Evolutionary conservation across 2,113 vertebrate genomes (phyloP).

Genomic region (Lepus americanus): DNA sequence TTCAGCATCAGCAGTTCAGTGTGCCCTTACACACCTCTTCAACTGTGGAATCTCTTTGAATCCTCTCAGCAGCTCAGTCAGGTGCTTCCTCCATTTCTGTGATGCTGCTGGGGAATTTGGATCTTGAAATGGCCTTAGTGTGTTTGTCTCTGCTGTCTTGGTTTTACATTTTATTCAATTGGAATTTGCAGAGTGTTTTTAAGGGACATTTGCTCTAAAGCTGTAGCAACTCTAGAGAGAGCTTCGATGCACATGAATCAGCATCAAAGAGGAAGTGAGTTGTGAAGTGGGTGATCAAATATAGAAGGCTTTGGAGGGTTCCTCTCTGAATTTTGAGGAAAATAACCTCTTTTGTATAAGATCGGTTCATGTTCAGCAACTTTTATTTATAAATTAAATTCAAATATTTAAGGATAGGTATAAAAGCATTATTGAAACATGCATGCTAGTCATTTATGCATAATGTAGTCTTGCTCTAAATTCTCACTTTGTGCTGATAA

Average conservation of each 20-base stretch:
- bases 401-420: constrained; percentile 2
- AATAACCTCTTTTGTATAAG: constrained; percentile 17
- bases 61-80: neutral
- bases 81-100: neutral
- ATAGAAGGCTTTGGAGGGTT: neutral
- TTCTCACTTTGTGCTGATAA: constrained; percentile 29
- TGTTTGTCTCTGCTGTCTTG: neutral
- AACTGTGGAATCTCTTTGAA: neutral
- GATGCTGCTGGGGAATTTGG: neutral
- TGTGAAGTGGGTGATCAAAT: neutral
- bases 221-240: neutral
- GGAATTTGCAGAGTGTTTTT: neutral
- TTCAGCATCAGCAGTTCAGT: neutral
- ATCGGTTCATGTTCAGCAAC: neutral
- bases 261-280: neutral
- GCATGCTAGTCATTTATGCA: neutral
- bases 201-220: neutral
- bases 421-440: constrained; percentile 6
- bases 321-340: constrained; percentile 37
- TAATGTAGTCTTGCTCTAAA: neutral
- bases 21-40: neutral
- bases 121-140: neutral
- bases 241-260: neutral
- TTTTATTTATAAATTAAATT: neutral
- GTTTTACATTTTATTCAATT: neutral